Base-by-base conservation (phyloP, 2,797 vertebrate species). In the Podarcis lilfordi region DNA sequence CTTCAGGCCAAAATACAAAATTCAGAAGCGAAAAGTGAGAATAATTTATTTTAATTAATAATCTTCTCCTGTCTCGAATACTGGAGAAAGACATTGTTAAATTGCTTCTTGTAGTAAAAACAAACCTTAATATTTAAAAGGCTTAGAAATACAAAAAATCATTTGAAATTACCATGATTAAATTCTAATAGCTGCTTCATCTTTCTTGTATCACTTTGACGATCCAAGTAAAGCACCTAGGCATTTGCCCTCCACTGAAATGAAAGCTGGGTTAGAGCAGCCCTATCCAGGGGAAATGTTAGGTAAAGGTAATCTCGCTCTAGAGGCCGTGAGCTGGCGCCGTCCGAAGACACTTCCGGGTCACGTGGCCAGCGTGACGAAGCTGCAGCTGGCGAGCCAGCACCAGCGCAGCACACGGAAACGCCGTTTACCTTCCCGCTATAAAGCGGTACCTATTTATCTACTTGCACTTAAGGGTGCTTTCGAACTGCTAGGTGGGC, bases 41-140 rank as follows among this genome's bases (percentile, higher is more conserved):
- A 68, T 87, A 88, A 94, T 94, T 95, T 95, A 91, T 95, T 96
- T 96, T 71, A 94, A 90, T 94, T 89, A 89, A 86, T 96, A 94
- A 94, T 95, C 15, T 84, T 91, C 92, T 93, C 72, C 86, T 95
- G 94, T 89, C 87, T 75, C 74, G 94, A 95, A 94, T 93, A 94
- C 93, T 90, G 93, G 88, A 95, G 88, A 89, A 88, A 68, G 93
- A 92, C 89, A 91, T 50, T 81, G 27, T 86, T 86, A 91, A 86
- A 93, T 92, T 91, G 91, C 84, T 93, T 93, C 88, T 89, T 95
- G 90, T 75, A 91, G 88, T 93, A 93, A 93, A 92, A 93, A 93
- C 45, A 90, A 55, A 45, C 32, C 93, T 95, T 93, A 94, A 95
- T 95, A 95, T 96, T 96, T 95, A 66, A 93, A 95, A 74, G 91